Percentiles rank a stretch among this genome's conserved stretches.
Conservation (phyloP, 2,888 invertebrate species). For the Lypha dubia region DNA sequence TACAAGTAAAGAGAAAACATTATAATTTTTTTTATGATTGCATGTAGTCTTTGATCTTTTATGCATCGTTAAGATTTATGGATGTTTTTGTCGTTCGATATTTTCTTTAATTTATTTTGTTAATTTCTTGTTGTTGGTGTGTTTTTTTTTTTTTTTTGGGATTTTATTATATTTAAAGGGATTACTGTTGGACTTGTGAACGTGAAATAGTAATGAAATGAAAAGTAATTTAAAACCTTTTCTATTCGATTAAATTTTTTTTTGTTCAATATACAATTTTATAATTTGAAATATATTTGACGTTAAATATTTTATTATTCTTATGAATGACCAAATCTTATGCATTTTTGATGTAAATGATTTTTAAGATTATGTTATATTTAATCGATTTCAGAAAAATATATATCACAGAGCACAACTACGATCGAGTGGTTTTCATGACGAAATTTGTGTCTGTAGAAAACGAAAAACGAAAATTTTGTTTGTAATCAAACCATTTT, state of each 20-base stretch:
- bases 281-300: neutral
- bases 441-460: too few species aligned
- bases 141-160: neutral
- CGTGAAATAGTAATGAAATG: slow-evolving; percentile 30
- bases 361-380: too few species aligned
- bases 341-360: too few species aligned
- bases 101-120: slow-evolving; percentile 28
- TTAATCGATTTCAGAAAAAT: too few species aligned
- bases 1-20: slow-evolving; percentile 14
- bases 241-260: slow-evolving; percentile 12
- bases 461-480: too few species aligned
- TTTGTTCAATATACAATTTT: neutral
- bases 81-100: slow-evolving; percentile 62
- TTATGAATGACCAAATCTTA: too few species aligned
- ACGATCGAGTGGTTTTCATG: too few species aligned
- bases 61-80: slow-evolving; percentile 73
- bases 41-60: slow-evolving; percentile 74
- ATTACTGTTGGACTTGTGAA: slow-evolving; percentile 33
- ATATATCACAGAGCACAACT: too few species aligned
- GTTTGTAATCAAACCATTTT: too few species aligned
- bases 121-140: neutral
- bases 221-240: slow-evolving; percentile 23
- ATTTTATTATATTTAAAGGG: slow-evolving; percentile 23
- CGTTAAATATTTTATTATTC: neutral
- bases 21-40: slow-evolving; percentile 65